A percentile compares a stretch with the other conserved stretches of the same genome.
Evolutionary conservation across 2,113 vertebrate species (phyloP).

Genomic region (Pluvialis apricaria): DNA sequence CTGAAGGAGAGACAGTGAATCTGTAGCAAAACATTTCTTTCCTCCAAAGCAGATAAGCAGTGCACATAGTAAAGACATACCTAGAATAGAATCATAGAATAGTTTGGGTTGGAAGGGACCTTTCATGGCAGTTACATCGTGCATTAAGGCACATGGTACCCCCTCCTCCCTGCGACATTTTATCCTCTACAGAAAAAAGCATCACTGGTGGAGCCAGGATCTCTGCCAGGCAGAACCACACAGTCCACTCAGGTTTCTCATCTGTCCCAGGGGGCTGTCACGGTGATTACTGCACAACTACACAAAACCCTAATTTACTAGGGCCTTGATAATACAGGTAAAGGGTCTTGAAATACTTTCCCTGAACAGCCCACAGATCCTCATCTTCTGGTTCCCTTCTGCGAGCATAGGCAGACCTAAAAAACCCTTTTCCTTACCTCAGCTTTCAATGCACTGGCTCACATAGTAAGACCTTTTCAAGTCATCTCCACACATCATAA

Average conservation of each 20-base stretch:
- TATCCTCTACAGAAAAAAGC: neutral
- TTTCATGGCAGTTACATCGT: neutral
- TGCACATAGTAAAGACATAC: neutral
- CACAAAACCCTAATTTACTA: neutral
- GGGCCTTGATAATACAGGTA: neutral
- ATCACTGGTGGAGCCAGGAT: no score
- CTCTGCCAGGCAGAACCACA: neutral
- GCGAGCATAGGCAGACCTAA: neutral
- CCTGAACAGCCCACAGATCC: neutral
- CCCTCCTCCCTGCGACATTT: neutral
- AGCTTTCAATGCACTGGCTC: neutral
- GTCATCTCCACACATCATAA: neutral
- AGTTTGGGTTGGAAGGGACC: neutral
- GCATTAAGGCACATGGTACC: neutral
- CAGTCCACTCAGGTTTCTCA: rapidly evolving
- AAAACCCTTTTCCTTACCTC: neutral
- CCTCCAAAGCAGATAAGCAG: neutral
- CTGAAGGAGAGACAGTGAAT: rapidly evolving
- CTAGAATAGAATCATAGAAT: neutral
- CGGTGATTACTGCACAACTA: neutral
- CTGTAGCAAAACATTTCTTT: neutral
- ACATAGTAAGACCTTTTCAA: neutral
- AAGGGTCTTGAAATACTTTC: neutral
- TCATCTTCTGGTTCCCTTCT: neutral
- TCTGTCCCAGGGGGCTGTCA: neutral